Percentiles rank a stretch among this genome's conserved stretches.
Conservation (phyloP, 2,888 invertebrate genomes). For the Deroplatys truncata region DNA sequence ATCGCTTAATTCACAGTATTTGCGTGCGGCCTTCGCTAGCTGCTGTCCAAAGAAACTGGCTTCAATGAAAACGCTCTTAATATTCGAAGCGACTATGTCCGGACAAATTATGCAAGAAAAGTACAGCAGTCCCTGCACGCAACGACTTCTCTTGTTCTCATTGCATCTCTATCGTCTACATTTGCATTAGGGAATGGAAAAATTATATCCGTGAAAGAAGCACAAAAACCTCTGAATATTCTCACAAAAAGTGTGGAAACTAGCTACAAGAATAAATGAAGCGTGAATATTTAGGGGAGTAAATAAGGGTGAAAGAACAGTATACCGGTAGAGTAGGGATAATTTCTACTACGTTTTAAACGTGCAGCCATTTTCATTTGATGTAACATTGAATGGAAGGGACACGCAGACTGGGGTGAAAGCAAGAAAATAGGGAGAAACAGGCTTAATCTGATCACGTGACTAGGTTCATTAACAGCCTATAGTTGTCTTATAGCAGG, state of each 20-base stretch:
- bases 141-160: background rate
- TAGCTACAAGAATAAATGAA: background rate
- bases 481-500: constrained; percentile 10
- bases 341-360: background rate
- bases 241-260: background rate
- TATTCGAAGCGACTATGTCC: background rate
- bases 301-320: background rate
- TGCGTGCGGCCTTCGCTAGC: no score
- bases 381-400: background rate
- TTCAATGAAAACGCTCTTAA: background rate
- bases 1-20: no score
- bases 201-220: background rate
- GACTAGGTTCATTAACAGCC: constrained; percentile 9
- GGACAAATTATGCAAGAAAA: background rate
- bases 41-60: no score
- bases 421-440: background rate
- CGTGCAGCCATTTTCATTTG: background rate
- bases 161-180: background rate
- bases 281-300: background rate
- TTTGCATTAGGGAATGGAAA: background rate
- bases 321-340: background rate
- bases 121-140: background rate
- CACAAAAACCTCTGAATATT: background rate
- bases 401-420: background rate
- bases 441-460: constrained; percentile 8